Conservation (phyloP, 2,888 invertebrate genomes). For the Euclidia mi region DNA sequence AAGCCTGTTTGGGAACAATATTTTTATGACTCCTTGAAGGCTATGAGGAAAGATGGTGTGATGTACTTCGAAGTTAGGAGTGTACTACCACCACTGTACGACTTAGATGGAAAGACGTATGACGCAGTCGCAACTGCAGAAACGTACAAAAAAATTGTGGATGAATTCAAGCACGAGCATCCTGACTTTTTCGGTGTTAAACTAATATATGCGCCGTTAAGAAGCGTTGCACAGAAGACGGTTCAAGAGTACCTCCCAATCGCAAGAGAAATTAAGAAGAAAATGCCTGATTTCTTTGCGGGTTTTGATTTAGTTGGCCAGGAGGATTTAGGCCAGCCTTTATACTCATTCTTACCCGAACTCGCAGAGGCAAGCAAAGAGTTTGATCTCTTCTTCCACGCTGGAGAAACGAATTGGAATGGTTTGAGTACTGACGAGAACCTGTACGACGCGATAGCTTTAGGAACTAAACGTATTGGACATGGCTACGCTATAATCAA, state of each 20-base stretch:
- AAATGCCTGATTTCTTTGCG: constrained; percentile 92
- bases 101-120: constrained; percentile 91
- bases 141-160: constrained; percentile 88
- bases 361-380: constrained; percentile 83
- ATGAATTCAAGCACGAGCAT: constrained; percentile 90
- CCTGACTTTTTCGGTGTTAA: constrained; percentile 92
- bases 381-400: constrained; percentile 93
- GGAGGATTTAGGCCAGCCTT: constrained; percentile 92
- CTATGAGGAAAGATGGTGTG: constrained; percentile 92
- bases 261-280: constrained; percentile 77
- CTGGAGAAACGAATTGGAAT: constrained; percentile 95
- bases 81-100: constrained; percentile 91
- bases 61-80: constrained; percentile 93
- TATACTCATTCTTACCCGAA: constrained; percentile 89
- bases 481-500: constrained; percentile 94
- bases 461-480: constrained; percentile 93
- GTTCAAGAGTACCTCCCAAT: constrained; percentile 85
- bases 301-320: constrained; percentile 96
- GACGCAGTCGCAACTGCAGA: constrained; percentile 87
- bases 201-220: constrained; percentile 92
- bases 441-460: constrained; percentile 93
- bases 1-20: constrained; percentile 92
- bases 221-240: constrained; percentile 77
- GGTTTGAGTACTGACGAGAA: constrained; percentile 92
- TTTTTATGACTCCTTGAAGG: constrained; percentile 91